Base-by-base conservation (phyloP, 35 echinoderm and acorn worm species). In the Stichopus chloronotus region DNA sequence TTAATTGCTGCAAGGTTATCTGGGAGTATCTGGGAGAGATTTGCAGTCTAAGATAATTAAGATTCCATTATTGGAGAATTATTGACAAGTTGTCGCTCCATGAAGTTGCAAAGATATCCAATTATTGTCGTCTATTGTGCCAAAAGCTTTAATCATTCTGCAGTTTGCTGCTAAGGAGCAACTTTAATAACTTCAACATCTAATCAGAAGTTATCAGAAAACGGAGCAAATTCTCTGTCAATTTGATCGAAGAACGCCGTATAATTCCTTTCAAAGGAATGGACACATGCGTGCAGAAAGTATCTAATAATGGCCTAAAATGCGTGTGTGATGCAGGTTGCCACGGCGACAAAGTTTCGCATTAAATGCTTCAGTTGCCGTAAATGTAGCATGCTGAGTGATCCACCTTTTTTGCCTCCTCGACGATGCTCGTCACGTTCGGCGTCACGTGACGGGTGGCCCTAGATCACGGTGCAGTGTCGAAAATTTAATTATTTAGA, bases 311-410 rank as follows among this genome's bases (percentile, higher is more conserved):
- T 72, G 69, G 69, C 22, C 19, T 72, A 7, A 43, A 43, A 43
- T 72, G 17, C 22, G 69, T 72, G 69, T 72, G 69, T 72, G 19
- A 19, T 72, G 17, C 6, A 7, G 17, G 13, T 72, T 72, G 69
- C 22, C 69, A 72, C 22, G 69, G 22, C 69, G 22, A 72, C 69
- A 72, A 14, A 72, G 69, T 72, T 72, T 7, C 22, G 17, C 19
- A 72, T 72, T 72, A 72, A 72, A 72, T 72, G 69, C 69, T 72
- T 72, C 69, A 72, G 69, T 72, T 72, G 16, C 69, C 22, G 30
- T 43, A 43, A 43, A 72, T 19, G 69, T 7, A 61, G 59, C 14
- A 14, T 61, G 59, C 14, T 61, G 59, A 61, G 30, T 43, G 30
- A 43, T 43, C 14, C 8, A 61, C 59, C 8, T 61, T 8, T 4